Evolutionary conservation across 2,113 vertebrate species (phyloP).

Genomic region (Propithecus coquereli): DNA sequence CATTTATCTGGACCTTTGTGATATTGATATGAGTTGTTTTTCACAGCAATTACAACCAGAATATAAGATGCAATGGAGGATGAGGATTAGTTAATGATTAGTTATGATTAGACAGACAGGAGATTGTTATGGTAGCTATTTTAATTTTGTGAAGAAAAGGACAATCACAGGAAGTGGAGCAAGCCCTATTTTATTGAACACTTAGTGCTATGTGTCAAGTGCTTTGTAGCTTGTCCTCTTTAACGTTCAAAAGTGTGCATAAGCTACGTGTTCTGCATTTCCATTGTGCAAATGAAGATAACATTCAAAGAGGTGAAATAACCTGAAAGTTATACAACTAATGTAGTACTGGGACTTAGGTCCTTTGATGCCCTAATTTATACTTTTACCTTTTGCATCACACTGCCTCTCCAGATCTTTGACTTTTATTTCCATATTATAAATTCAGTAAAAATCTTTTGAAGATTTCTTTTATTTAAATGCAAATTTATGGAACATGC

Average conservation of each 20-base stretch:
- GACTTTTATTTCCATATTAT: constrained; percentile 4
- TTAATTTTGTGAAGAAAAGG: neutral
- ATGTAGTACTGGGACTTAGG: neutral
- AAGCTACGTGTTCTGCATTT: neutral
- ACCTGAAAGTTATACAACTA: neutral
- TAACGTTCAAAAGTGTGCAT: neutral
- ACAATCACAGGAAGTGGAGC: neutral
- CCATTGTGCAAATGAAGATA: neutral
- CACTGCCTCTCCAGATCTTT: neutral
- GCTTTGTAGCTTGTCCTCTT: neutral
- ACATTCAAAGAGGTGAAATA: neutral
- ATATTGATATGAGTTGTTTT: neutral
- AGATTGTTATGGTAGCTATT: neutral
- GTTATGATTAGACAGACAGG: neutral
- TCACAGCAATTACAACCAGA: neutral
- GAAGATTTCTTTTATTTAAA: constrained; percentile 30
- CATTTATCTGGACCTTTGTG: neutral
- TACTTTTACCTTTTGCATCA: neutral
- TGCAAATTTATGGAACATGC: neutral
- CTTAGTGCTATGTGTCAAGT: neutral
- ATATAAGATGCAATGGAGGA: neutral
- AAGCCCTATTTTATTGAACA: neutral
- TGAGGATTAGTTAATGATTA: neutral
- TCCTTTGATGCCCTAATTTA: neutral
- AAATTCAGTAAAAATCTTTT: neutral